Evolutionary conservation across 2,797 vertebrate species (phyloP).

Genomic region (Aselliscus stoliczkanus): DNA sequence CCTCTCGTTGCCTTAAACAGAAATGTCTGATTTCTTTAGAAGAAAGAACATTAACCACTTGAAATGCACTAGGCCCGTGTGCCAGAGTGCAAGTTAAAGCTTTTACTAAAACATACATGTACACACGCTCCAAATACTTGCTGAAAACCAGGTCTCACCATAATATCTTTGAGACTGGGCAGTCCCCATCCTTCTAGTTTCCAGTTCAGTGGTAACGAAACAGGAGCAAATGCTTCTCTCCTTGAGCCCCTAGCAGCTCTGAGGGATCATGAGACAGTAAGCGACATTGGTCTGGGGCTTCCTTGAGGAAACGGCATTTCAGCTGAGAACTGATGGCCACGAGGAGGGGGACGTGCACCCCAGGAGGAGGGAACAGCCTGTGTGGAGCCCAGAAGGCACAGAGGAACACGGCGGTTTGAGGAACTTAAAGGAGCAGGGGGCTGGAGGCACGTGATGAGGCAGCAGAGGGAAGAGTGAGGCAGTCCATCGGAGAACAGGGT

Average conservation of each 20-base stretch:
- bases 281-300: neutral
- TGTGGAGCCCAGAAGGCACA: neutral
- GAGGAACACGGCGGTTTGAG: neutral
- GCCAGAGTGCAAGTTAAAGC: neutral
- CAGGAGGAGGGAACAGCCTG: neutral
- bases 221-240: rapidly evolving
- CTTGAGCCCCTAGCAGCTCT: rapidly evolving
- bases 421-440: neutral
- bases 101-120: neutral
- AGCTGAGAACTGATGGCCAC: neutral
- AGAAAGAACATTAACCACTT: neutral
- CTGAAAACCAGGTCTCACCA: neutral
- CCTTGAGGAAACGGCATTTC: neutral
- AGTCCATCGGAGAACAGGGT: rapidly evolving
- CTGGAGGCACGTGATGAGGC: rapidly evolving
- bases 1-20: neutral
- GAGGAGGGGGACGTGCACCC: neutral
- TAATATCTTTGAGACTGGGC: rapidly evolving
- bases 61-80: neutral
- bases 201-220: neutral
- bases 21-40: neutral
- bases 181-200: neutral
- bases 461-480: rapidly evolving
- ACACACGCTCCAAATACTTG: neutral
- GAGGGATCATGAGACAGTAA: rapidly evolving